Percentiles rank a stretch among this genome's conserved stretches.
These are phyloP conservation scores for Aphidoletes aphidimyza DNA, from an alignment of 2,888 invertebrate genomes.

Conservation along the genomic window DNA sequence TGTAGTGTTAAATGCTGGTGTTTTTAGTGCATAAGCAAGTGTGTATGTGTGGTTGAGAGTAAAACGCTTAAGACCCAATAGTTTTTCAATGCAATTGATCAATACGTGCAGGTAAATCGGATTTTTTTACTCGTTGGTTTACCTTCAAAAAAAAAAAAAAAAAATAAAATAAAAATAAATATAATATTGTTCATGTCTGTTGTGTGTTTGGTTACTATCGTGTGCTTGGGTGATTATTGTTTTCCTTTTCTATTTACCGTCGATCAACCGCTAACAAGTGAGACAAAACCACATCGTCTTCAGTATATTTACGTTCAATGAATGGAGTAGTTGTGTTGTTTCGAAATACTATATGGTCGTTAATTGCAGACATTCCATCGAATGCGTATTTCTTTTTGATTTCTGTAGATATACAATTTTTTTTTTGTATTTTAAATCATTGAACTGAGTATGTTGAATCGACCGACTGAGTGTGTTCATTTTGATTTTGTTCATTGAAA, in stretches of 20 bases:
- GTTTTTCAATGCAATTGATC: constrained; percentile 37
- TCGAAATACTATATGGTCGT: constrained; percentile 26
- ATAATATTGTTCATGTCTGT: not conserved
- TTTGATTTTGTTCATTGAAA: not conserved
- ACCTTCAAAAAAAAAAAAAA: too few relatives aligned
- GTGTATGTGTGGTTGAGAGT: not conserved
- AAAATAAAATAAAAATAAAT: too few relatives aligned
- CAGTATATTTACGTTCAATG: constrained; percentile 47
- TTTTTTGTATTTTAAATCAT: not conserved
- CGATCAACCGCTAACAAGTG: not conserved
- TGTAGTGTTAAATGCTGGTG: too few relatives aligned
- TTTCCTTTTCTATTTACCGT: not conserved
- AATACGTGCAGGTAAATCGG: not conserved
- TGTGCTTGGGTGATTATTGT: not conserved
- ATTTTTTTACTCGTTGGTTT: constrained; percentile 26
- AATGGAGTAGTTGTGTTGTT: constrained; percentile 53
- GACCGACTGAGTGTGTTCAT: not conserved
- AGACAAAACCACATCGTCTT: not conserved
- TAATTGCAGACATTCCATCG: constrained; percentile 48
- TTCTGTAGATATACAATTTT: not conserved
- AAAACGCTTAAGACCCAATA: not conserved
- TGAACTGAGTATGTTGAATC: not conserved
- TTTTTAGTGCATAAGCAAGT: too few relatives aligned
- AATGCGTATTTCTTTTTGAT: constrained; percentile 9
- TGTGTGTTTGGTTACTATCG: too few relatives aligned